Evolutionary conservation across 2,888 invertebrate genomes (phyloP).

Genomic region (Eupeodes latifasciatus): DNA sequence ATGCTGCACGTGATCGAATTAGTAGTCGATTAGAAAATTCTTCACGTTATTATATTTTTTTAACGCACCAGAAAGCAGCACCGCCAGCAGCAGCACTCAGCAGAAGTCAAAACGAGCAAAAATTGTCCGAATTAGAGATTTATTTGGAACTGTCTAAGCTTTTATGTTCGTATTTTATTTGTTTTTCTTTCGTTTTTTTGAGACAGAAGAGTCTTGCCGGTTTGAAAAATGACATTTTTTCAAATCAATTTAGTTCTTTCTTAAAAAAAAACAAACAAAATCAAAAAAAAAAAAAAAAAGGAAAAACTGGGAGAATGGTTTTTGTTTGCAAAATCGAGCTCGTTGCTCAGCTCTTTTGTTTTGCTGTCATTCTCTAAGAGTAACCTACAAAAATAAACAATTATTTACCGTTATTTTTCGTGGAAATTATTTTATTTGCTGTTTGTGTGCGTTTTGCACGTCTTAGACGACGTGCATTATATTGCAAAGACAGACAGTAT

Average conservation of each 20-base stretch:
- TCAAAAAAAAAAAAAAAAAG: too few relatives aligned
- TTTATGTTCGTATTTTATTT: not conserved
- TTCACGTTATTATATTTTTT: constrained; percentile 74
- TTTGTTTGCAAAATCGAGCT: constrained; percentile 46
- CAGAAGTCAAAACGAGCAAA: constrained; percentile 35
- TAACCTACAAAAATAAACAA: constrained; percentile 62
- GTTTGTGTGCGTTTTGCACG: constrained; percentile 59
- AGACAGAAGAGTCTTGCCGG: constrained; percentile 3
- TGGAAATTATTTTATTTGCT: constrained; percentile 59
- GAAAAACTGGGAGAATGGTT: not conserved
- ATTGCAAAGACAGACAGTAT: constrained; percentile 60
- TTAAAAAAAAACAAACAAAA: not conserved
- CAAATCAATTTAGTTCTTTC: constrained; percentile 35
- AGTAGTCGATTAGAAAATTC: constrained; percentile 77
- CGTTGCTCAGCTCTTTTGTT: constrained; percentile 69
- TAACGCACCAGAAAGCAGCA: not conserved
- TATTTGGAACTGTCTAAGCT: constrained; percentile 22
- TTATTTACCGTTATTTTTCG: constrained; percentile 69
- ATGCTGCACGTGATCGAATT: constrained; percentile 77
- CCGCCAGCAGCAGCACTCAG: constrained; percentile 3
- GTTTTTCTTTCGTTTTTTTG: not conserved
- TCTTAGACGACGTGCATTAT: constrained; percentile 58
- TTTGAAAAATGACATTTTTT: constrained; percentile 45
- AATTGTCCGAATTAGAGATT: constrained; percentile 15
- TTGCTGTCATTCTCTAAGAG: constrained; percentile 43